Evolutionary conservation across 2,113 vertebrate species (phyloP).

Genomic region (Corythoichthys intestinalis): DNA sequence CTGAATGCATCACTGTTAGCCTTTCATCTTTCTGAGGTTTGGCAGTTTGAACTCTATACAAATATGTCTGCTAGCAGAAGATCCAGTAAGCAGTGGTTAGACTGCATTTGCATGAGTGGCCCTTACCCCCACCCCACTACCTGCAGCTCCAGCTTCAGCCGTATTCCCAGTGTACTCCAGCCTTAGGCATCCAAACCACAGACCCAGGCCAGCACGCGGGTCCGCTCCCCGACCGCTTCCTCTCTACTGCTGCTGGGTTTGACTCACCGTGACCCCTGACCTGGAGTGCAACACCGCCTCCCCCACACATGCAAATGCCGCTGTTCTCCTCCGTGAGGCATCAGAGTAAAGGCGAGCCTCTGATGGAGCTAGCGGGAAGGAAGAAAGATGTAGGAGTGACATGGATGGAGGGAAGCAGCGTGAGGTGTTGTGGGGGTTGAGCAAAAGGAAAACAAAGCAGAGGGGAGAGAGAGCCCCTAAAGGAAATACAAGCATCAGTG

Average conservation of each 20-base stretch:
- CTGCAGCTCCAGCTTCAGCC: conserved; percentile 44
- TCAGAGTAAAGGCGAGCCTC: conserved; percentile 51
- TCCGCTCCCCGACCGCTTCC: conserved; percentile 63
- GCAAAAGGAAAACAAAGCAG: conserved; percentile 28
- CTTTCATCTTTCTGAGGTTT: conserved; percentile 23
- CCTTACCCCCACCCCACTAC: conserved; percentile 42
- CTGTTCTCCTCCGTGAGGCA: conserved; percentile 61
- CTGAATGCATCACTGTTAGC: conserved; percentile 8
- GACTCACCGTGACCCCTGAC: conserved; percentile 73
- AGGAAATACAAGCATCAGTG: conserved; percentile 54
- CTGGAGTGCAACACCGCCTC: conserved; percentile 60
- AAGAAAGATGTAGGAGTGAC: conserved; percentile 39
- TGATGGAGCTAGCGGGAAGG: conserved; percentile 48
- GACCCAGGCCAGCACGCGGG: conserved; percentile 60
- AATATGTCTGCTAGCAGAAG: conserved; percentile 32
- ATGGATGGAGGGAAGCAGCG: conserved; percentile 36
- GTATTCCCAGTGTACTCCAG: conserved; percentile 59
- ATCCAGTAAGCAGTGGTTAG: conserved; percentile 48
- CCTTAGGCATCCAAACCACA: conserved; percentile 60
- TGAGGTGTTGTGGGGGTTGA: conserved; percentile 13
- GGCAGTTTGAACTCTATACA: conserved; percentile 40
- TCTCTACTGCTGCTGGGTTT: conserved; percentile 63
- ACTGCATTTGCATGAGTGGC: conserved; percentile 62
- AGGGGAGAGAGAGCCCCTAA: conserved; percentile 52
- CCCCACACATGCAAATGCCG: conserved; percentile 74